These are phyloP conservation scores for Pogonocherus hispidulus DNA, from an alignment of 2,888 invertebrate species.

Conservation along the genomic window DNA sequence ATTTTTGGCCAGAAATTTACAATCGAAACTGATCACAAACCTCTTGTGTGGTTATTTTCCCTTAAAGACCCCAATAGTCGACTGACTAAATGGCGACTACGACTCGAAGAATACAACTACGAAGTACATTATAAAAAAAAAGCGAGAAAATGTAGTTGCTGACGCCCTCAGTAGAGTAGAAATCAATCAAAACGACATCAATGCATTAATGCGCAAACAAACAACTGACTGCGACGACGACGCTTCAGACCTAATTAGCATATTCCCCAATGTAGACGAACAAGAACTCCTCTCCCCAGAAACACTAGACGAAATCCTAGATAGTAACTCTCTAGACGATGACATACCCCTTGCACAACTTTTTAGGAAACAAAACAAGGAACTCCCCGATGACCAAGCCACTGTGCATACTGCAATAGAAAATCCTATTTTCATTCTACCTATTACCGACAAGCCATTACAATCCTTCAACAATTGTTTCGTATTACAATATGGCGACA, in stretches of 20 bases:
- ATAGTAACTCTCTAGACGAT: no score
- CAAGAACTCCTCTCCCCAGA: no score
- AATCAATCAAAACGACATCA: not conserved
- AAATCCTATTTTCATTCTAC: no score
- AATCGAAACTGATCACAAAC: not conserved
- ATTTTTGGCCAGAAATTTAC: no score
- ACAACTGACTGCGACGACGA: not conserved
- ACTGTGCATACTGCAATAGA: no score
- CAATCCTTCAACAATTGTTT: no score
- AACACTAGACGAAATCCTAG: no score
- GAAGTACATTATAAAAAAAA: no score
- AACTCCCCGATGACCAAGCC: not conserved
- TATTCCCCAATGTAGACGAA: not conserved
- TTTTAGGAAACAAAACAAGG: not conserved
- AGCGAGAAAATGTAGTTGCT: no score
- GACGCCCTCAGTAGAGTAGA: not conserved
- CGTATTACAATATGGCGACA: no score
- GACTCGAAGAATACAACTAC: no score
- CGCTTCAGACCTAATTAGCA: not conserved
- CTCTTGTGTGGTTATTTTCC: not conserved
- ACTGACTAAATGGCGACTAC: not conserved
- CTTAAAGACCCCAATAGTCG: not conserved
- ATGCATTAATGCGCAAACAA: not conserved
- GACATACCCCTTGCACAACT: not conserved
- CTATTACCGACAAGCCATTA: no score